A percentile compares a stretch with the other conserved stretches of the same genome.
Conservation (phyloP, 2,797 vertebrate species). For the Melopsittacus undulatus region DNA sequence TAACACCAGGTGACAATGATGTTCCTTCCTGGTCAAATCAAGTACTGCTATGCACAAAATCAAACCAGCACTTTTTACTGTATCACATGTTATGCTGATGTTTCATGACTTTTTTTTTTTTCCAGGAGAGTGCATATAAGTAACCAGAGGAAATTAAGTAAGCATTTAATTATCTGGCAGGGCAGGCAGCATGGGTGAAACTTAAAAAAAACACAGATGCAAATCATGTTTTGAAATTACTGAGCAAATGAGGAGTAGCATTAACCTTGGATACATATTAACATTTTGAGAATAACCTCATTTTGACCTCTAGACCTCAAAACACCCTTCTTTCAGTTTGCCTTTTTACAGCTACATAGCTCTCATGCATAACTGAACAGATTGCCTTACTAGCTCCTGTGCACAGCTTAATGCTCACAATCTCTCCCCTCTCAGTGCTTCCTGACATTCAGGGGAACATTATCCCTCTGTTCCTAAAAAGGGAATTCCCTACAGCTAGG, state of each 20-base stretch:
- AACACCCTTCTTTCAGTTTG: neutral
- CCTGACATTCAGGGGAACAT: conserved; percentile 47
- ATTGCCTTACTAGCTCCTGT: neutral
- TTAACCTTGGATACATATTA: neutral
- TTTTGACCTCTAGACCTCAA: neutral
- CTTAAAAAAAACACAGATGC: neutral
- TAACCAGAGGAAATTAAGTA: conserved; percentile 11
- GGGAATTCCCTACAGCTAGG: conserved; percentile 48
- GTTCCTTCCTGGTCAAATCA: neutral
- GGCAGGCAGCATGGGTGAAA: neutral
- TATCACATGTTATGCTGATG: neutral
- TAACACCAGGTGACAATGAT: neutral
- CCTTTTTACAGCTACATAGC: conserved; percentile 1
- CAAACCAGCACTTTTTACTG: neutral
- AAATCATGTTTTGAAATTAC: neutral
- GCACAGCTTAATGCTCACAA: neutral
- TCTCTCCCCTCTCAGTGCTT: conserved; percentile 24
- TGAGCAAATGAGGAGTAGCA: neutral
- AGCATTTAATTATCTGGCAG: conserved; percentile 4
- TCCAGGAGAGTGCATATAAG: neutral
- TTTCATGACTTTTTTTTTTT: neutral
- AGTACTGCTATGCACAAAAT: neutral
- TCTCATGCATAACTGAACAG: neutral
- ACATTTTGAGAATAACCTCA: neutral
- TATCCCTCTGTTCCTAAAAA: conserved; percentile 59